phyloP scores from a whole-genome alignment of 2,888 invertebrate genomes.

The Ptilodon capucinus region DNA sequence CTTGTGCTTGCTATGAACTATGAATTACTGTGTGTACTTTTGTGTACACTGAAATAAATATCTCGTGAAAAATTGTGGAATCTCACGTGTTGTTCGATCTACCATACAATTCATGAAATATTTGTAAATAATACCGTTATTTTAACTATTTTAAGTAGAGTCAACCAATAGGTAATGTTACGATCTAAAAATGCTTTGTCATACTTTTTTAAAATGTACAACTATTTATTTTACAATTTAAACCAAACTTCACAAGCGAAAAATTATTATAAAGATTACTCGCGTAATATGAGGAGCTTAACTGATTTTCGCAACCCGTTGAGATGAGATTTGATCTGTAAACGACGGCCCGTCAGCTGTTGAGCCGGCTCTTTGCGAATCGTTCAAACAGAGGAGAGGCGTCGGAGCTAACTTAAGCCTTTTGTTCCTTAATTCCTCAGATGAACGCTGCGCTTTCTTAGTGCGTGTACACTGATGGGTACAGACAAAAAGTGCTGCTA shows the following conservation, averaged over 20 bases:
- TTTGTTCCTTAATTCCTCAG: conserved; percentile 75
- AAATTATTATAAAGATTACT: conserved; percentile 9
- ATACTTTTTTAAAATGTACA: no score
- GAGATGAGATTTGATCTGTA: conserved; percentile 49
- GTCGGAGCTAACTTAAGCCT: conserved; percentile 68
- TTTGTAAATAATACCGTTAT: no score
- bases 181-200: no score
- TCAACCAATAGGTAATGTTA: no score
- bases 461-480: conserved; percentile 40
- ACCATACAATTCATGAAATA: no score
- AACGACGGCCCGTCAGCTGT: conserved; percentile 60
- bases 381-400: conserved; percentile 58
- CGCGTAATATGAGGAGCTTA: conserved; percentile 1
- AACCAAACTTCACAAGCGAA: not conserved
- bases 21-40: no score
- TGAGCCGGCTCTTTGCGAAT: conserved; percentile 56
- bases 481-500: not conserved
- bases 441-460: conserved; percentile 51
- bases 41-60: no score
- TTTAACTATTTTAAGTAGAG: no score
- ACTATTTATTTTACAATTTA: no score
- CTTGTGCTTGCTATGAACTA: no score
- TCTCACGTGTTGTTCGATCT: no score
- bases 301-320: conserved; percentile 20
- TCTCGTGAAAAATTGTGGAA: no score